Evolutionary conservation across 1,140 invertebrate genomes (phyloP).

Genomic region (Brachionus manjavacas): DNA sequence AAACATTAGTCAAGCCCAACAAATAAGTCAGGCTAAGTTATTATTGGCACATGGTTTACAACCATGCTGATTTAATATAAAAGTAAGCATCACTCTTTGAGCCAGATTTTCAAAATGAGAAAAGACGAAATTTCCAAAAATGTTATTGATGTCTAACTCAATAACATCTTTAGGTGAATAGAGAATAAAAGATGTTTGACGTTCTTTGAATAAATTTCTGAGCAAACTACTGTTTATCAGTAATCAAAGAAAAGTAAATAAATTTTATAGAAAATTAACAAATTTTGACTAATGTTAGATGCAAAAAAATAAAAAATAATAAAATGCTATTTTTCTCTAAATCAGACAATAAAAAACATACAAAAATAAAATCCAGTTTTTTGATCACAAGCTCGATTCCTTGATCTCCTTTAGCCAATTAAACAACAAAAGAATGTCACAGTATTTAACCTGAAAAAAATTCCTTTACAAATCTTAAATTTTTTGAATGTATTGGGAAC

Average conservation of each 20-base stretch:
- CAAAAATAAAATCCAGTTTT: not conserved
- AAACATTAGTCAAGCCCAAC: no score
- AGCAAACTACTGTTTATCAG: not conserved
- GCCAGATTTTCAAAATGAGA: no score
- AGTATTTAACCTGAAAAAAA: not conserved
- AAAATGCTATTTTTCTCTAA: not conserved
- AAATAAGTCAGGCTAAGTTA: no score
- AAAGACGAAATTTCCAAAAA: no score
- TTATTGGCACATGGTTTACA: no score
- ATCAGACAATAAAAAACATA: not conserved
- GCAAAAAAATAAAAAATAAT: not conserved
- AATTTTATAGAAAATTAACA: not conserved
- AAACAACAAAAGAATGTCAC: not conserved
- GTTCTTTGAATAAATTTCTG: not conserved
- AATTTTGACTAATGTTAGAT: not conserved
- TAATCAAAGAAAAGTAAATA: not conserved
- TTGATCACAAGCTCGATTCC: not conserved
- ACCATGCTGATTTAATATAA: no score
- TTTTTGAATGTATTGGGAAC: constrained; percentile 16
- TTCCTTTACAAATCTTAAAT: not conserved
- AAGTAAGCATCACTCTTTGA: no score
- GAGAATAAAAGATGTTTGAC: no score
- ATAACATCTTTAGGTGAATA: no score
- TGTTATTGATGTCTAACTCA: no score
- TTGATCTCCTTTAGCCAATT: not conserved